Conservation (phyloP, 2,888 invertebrate genomes). For the Argyresthia goedartella region DNA sequence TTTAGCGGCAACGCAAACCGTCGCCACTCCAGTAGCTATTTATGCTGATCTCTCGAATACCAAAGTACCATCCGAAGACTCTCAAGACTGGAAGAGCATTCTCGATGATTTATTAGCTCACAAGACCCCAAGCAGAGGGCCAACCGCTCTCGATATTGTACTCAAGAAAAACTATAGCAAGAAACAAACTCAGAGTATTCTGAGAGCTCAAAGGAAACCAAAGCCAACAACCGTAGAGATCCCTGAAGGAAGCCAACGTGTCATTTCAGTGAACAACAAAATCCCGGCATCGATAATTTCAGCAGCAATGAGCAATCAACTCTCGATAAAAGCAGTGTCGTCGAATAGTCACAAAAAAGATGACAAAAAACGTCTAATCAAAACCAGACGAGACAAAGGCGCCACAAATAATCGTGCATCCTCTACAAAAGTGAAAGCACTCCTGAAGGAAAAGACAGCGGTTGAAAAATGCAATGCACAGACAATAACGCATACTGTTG, state of each 20-base stretch:
- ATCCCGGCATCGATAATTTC: not conserved
- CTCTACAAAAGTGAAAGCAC: no score
- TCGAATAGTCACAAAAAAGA: not conserved
- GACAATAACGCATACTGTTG: no score
- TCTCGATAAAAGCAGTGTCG: not conserved
- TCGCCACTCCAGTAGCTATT: not conserved
- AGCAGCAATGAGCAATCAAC: not conserved
- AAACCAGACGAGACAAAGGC: not conserved
- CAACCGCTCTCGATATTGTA: slow-evolving; percentile 41
- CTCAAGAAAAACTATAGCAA: slow-evolving; percentile 23
- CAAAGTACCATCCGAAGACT: no score
- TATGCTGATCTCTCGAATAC: not conserved
- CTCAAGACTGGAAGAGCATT: slow-evolving; percentile 45
- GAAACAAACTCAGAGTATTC: not conserved
- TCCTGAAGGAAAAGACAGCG: no score
- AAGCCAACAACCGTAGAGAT: not conserved
- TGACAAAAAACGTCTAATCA: not conserved
- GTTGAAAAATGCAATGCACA: no score
- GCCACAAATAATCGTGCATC: not conserved
- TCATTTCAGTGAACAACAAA: not conserved
- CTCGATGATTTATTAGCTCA: slow-evolving; percentile 44
- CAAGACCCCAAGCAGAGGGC: slow-evolving; percentile 48
- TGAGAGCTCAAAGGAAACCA: not conserved
- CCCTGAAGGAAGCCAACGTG: no score
- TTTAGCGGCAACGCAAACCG: not conserved